A percentile compares a stretch with the other conserved stretches of the same genome.
These are phyloP conservation scores for Oscheius myriophilus DNA, from an alignment of 2,888 invertebrate species.

Conservation along the genomic window DNA sequence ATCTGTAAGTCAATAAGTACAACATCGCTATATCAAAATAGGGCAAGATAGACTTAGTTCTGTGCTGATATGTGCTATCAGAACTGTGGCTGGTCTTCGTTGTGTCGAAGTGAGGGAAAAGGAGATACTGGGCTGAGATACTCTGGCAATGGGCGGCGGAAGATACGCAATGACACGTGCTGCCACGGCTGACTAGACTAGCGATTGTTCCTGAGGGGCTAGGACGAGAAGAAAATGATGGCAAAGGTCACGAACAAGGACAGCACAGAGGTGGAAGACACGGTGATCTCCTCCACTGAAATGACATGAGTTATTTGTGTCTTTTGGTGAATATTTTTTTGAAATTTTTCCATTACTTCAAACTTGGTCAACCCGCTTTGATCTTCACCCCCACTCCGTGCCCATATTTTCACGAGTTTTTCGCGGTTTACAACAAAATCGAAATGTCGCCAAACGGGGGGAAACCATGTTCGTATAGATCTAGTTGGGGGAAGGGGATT, in stretches of 20 bases:
- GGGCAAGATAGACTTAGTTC: slow-evolving; percentile 24
- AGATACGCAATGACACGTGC: slow-evolving; percentile 19
- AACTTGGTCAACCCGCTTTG: no score
- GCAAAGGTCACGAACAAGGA: slow-evolving; percentile 8
- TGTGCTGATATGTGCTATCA: slow-evolving; percentile 23
- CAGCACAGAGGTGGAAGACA: not conserved
- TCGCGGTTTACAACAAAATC: no score
- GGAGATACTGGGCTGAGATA: slow-evolving; percentile 5
- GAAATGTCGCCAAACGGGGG: no score
- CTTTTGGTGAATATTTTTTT: no score
- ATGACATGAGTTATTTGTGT: not conserved
- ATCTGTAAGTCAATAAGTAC: not conserved
- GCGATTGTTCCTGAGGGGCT: slow-evolving; percentile 9
- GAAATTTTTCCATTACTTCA: no score
- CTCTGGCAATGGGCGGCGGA: slow-evolving; percentile 11
- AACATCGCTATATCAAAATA: not conserved
- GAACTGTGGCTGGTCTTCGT: slow-evolving; percentile 15
- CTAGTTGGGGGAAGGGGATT: not conserved
- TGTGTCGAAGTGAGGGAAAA: slow-evolving; percentile 15
- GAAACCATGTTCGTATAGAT: slow-evolving; percentile 4
- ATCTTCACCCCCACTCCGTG: slow-evolving; percentile 26
- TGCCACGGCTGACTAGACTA: slow-evolving; percentile 1
- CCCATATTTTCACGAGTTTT: no score
- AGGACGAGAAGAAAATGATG: not conserved
- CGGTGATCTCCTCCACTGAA: slow-evolving; percentile 34